These are phyloP conservation scores for Galaxias olidus DNA, from an alignment of 2,797 vertebrate genomes.

Conservation along the genomic window DNA sequence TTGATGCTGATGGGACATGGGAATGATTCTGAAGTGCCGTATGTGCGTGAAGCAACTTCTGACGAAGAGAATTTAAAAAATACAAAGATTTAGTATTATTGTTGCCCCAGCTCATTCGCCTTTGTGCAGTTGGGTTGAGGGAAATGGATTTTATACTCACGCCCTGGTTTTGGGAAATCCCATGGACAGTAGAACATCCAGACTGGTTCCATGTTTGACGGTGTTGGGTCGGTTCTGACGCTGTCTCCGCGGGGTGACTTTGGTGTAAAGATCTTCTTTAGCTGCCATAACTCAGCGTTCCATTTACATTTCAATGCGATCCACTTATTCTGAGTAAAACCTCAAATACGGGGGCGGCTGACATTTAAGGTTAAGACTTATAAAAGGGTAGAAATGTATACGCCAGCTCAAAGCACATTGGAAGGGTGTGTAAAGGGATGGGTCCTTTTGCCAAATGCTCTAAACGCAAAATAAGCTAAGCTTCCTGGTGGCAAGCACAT, in stretches of 20 bases:
- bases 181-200: slow-evolving; percentile 94
- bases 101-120: no score
- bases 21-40: no score
- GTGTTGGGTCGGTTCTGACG: slow-evolving; percentile 85
- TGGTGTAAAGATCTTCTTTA: slow-evolving; percentile 90
- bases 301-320: slow-evolving; percentile 60
- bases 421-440: slow-evolving; percentile 36
- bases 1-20: no score
- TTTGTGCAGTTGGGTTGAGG: slow-evolving; percentile 13
- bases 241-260: slow-evolving; percentile 89
- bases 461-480: slow-evolving; percentile 40
- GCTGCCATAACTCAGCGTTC: slow-evolving; percentile 85
- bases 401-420: slow-evolving; percentile 26
- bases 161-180: slow-evolving; percentile 93
- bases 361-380: slow-evolving; percentile 34
- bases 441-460: slow-evolving; percentile 40
- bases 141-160: slow-evolving; percentile 78
- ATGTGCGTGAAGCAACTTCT: no score
- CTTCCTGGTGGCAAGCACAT: slow-evolving; percentile 55
- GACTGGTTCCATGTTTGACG: slow-evolving; percentile 88
- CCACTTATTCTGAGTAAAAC: slow-evolving; percentile 38
- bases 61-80: no score
- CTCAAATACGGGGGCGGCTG: slow-evolving; percentile 17
- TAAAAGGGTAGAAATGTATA: slow-evolving; percentile 32
- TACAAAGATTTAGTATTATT: no score